Evolutionary conservation across 2,797 vertebrate genomes (phyloP).

Genomic region (Sebastes hubbsi): DNA sequence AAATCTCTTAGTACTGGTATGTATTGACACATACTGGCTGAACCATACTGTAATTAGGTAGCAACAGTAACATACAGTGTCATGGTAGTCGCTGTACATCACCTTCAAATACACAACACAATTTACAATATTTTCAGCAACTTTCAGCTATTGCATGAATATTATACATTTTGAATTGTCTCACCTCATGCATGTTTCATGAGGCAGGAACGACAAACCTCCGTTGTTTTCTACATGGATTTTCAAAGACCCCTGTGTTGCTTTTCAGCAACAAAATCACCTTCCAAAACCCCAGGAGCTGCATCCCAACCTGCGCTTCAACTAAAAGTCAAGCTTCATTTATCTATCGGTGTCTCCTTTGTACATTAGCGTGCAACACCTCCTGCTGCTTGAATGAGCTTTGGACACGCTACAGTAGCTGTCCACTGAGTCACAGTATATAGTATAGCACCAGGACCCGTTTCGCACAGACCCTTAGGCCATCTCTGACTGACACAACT

Average conservation of each 20-base stretch:
- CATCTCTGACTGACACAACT: not conserved
- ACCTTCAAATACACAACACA: constrained; percentile 1
- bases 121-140: constrained; percentile 45
- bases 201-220: constrained; percentile 38
- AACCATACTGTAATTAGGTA: not conserved
- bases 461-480: not conserved
- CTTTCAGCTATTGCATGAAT: constrained; percentile 52
- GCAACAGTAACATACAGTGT: not conserved
- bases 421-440: constrained; percentile 19
- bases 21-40: not conserved
- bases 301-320: constrained; percentile 6
- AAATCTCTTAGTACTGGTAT: not conserved
- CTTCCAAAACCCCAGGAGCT: constrained; percentile 14
- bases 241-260: constrained; percentile 11
- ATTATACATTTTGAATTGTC: constrained; percentile 43
- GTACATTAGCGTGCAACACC: constrained; percentile 22
- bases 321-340: constrained; percentile 43
- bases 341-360: not conserved
- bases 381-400: constrained; percentile 42
- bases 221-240: constrained; percentile 4
- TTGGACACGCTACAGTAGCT: constrained; percentile 12
- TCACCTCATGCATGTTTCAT: constrained; percentile 66
- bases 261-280: constrained; percentile 5
- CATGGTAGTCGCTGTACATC: not conserved
- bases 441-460: not conserved